Base-by-base conservation (phyloP, 2,888 invertebrate genomes). In the Parnassius glacialis region DNA sequence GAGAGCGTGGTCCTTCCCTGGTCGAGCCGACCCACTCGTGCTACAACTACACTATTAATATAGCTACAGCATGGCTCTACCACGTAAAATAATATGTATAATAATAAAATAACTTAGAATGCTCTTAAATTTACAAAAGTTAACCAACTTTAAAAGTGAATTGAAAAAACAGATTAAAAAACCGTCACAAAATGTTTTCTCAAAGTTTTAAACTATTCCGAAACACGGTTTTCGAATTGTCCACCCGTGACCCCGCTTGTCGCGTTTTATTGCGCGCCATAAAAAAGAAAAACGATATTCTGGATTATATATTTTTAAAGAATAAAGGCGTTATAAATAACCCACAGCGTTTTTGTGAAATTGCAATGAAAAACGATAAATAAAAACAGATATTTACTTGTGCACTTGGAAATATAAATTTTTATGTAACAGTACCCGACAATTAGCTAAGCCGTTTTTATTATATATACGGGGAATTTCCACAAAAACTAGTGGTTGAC, bases 321-420 rank as follows among this genome's bases (percentile, higher is more conserved):
- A 74, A 75, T 75, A 74, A 75, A 79, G 73, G 74, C 72, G 78
- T 53, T 50, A 62, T 83, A 82, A 83, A 83, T 81, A 81, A 79
- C 79, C 75, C 70, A 72, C 64, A 41, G 34, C 43, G 20, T 75
- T 79, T 80, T 77, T 81, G 76, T 74, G 5, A 52, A 57, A 48
- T 52, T 52, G 47, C 16, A 57, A 55, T 34, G 34, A n/a, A 41
- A 51, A 52, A 34, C 5, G 34, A 34, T 34, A 34, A 7, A 7
- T 34, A 34, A 34, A 7, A 3, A 25, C 25, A 25, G 1, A 25
- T 25, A 25, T 25, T 25, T 25, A 25, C 7, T 25, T 7, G 25
- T 1, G 25, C 25, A 25, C 25, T 25, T 7, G 7, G 34, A 34
- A 34, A 34, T 34, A 0, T 34, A 34, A 34, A 34, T 34, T 34